A percentile compares a stretch with the other conserved stretches of the same genome.
Evolutionary conservation across 2,113 vertebrate species (phyloP).

Genomic region (Nyctereutes procyonoides): DNA sequence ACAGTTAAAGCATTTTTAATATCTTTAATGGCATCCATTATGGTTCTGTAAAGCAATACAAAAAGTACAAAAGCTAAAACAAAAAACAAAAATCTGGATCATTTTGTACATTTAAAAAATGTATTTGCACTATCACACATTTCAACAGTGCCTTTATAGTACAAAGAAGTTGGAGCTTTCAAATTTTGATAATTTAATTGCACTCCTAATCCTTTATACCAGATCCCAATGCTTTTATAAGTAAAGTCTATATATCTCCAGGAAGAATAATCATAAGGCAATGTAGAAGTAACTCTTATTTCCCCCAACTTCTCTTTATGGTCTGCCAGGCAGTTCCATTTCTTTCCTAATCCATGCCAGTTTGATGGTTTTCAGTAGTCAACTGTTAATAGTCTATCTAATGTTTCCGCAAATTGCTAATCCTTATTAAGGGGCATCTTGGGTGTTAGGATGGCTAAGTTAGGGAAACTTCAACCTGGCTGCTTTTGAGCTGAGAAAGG

Average conservation of each 20-base stretch:
- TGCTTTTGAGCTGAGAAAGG: not conserved
- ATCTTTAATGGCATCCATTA: not conserved
- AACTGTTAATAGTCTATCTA: conserved; percentile 5
- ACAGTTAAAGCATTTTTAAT: not conserved
- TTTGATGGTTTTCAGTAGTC: conserved; percentile 50
- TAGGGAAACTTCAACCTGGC: not conserved
- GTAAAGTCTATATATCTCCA: conserved; percentile 2
- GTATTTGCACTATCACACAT: not conserved
- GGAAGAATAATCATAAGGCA: not conserved
- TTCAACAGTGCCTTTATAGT: not conserved
- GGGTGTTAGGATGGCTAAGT: not conserved
- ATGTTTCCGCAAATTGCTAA: conserved; percentile 54
- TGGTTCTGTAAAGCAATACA: not conserved
- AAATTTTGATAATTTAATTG: not conserved
- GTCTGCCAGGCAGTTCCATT: not conserved
- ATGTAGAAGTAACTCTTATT: not conserved
- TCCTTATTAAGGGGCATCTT: conserved; percentile 46
- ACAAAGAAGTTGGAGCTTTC: not conserved
- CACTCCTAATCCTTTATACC: not conserved
- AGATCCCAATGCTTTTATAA: not conserved
- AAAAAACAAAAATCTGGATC: not conserved
- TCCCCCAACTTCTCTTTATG: not conserved
- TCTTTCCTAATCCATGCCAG: not conserved
- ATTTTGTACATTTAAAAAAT: not conserved
- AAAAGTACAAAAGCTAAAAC: not conserved